Evolutionary conservation across 2,113 vertebrate genomes (phyloP).

Genomic region (Stigmatopora argus): DNA sequence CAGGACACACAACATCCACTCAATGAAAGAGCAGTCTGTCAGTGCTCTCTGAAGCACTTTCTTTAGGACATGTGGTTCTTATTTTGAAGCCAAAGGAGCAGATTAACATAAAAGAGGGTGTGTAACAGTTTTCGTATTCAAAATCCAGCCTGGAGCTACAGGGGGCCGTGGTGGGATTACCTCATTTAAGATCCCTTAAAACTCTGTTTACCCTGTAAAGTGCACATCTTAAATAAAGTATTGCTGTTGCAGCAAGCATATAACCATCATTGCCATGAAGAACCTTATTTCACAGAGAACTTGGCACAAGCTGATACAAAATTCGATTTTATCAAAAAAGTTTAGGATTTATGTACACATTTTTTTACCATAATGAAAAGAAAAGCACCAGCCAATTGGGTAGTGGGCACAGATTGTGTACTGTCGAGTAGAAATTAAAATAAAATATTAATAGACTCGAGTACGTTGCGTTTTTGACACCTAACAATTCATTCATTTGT

Average conservation of each 20-base stretch:
- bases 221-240: constrained; percentile 66
- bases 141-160: constrained; percentile 53
- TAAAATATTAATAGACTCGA: too few relatives aligned
- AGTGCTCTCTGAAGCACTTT: constrained; percentile 48
- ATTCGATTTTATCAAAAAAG: not conserved
- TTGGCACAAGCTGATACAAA: constrained; percentile 6
- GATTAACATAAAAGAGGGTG: constrained; percentile 77
- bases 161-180: constrained; percentile 62
- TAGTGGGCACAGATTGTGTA: too few relatives aligned
- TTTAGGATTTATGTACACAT: not conserved
- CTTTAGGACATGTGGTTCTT: constrained; percentile 73
- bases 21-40: constrained; percentile 68
- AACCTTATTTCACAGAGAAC: constrained; percentile 24
- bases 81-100: constrained; percentile 65
- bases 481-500: too few relatives aligned
- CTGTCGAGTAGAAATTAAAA: too few relatives aligned
- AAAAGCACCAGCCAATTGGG: too few relatives aligned
- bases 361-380: not conserved
- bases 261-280: constrained; percentile 45
- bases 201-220: constrained; percentile 70
- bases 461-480: too few relatives aligned
- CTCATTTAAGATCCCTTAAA: constrained; percentile 71
- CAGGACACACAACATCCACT: constrained; percentile 41
- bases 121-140: constrained; percentile 66
- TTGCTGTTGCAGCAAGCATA: constrained; percentile 40